Evolutionary conservation across 2,797 vertebrate species (phyloP).

Genomic region (Glossophaga mutica): DNA sequence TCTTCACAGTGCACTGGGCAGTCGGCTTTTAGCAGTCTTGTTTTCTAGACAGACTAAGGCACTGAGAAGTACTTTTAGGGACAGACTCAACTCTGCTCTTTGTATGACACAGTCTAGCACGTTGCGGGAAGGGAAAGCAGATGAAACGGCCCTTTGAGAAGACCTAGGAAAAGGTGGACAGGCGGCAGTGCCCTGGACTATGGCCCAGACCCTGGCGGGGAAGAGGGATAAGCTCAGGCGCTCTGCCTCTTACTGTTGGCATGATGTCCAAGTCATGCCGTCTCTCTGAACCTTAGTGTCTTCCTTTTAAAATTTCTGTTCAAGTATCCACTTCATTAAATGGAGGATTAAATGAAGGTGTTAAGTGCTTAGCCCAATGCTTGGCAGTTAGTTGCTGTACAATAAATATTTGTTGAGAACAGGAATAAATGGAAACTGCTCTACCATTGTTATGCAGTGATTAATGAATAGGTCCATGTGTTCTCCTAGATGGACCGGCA

Average conservation of each 20-base stretch:
- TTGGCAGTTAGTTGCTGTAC: not conserved
- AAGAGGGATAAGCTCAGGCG: not conserved
- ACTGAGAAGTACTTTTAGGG: not conserved
- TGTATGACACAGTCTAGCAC: not conserved
- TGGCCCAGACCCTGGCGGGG: not conserved
- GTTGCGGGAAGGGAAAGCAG: not conserved
- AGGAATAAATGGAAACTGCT: not conserved
- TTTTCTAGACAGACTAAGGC: not conserved
- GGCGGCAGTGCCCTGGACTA: not conserved
- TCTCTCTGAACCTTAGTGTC: not conserved
- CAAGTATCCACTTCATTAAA: not conserved
- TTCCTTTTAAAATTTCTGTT: not conserved
- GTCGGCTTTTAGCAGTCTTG: not conserved
- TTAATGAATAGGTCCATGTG: not conserved
- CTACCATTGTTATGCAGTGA: not conserved
- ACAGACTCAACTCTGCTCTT: not conserved
- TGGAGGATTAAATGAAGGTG: not conserved
- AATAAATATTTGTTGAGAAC: not conserved
- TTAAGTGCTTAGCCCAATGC: not conserved
- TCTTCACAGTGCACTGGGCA: not conserved
- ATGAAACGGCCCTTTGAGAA: not conserved
- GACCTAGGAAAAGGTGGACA: not conserved
- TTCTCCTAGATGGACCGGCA: not conserved
- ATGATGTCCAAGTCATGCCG: not conserved
- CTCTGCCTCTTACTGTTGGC: not conserved